Conservation (phyloP, 2,113 vertebrate genomes). For the Paracanthobrama guichenoti region DNA sequence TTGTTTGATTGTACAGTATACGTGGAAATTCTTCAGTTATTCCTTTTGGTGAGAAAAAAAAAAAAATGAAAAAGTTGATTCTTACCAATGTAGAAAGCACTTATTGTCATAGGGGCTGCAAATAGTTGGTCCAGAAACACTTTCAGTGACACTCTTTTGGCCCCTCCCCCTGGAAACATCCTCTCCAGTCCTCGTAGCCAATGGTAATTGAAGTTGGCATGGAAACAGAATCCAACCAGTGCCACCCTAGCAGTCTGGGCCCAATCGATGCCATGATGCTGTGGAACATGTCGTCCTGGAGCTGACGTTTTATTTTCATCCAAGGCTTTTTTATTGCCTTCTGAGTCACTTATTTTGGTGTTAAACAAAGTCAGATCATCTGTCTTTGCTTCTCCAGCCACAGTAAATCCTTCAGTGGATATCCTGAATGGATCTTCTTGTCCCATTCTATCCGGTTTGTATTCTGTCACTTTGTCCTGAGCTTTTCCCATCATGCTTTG, state of each 20-base stretch:
- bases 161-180: constrained; percentile 70
- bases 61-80: not conserved
- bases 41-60: no score
- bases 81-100: constrained; percentile 80
- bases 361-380: not conserved
- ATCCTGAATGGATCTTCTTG: not conserved
- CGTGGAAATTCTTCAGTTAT: no score
- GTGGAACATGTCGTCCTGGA: not conserved
- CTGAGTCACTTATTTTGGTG: constrained; percentile 5
- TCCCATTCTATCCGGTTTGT: not conserved
- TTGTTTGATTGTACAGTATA: not conserved
- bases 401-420: not conserved
- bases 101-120: constrained; percentile 78
- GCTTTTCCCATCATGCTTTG: constrained; percentile 68
- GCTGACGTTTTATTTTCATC: constrained; percentile 4
- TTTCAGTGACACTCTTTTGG: constrained; percentile 69
- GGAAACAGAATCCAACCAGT: constrained; percentile 78
- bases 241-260: constrained; percentile 75
- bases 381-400: not conserved
- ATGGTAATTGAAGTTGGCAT: constrained; percentile 81
- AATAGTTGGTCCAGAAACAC: constrained; percentile 79
- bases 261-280: constrained; percentile 62
- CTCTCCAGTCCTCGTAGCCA: constrained; percentile 79
- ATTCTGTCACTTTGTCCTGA: not conserved
- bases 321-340: constrained; percentile 30